phyloP scores from a whole-genome alignment of 1,140 invertebrate genomes.

The Bradynema listronoti region DNA sequence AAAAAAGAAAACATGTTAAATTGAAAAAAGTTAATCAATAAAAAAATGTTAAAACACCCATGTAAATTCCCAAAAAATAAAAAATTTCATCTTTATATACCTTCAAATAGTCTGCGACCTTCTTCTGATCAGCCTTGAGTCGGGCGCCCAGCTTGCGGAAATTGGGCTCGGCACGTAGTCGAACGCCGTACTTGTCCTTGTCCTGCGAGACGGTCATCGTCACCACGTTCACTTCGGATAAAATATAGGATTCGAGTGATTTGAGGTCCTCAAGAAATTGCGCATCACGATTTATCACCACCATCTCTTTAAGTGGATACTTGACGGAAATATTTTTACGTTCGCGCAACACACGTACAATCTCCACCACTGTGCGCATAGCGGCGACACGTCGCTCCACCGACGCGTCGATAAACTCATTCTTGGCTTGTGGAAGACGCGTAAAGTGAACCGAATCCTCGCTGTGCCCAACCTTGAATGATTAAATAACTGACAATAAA shows the following conservation, averaged over 20 bases:
- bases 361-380: constrained; percentile 91
- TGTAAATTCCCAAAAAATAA: constrained; percentile 27
- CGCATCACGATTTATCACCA: constrained; percentile 81
- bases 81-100: constrained; percentile 45
- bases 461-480: background rate
- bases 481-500: constrained; percentile 1
- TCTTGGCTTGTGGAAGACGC: constrained; percentile 44
- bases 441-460: constrained; percentile 53
- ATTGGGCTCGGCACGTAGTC: constrained; percentile 85
- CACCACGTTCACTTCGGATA: constrained; percentile 80
- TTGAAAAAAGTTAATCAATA: background rate
- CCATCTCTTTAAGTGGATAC: constrained; percentile 88
- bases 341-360: constrained; percentile 84
- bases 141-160: constrained; percentile 77
- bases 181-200: constrained; percentile 85
- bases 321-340: constrained; percentile 86
- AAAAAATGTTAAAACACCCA: too few relatives aligned
- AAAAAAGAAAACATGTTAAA: constrained; percentile 1
- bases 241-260: constrained; percentile 75
- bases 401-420: constrained; percentile 71
- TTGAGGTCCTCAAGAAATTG: constrained; percentile 73
- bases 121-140: constrained; percentile 80
- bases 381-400: constrained; percentile 81
- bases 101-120: constrained; percentile 74
- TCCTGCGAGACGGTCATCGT: constrained; percentile 79